phyloP scores from a whole-genome alignment of 1,140 invertebrate species.

The Latrodectus geometricus region DNA sequence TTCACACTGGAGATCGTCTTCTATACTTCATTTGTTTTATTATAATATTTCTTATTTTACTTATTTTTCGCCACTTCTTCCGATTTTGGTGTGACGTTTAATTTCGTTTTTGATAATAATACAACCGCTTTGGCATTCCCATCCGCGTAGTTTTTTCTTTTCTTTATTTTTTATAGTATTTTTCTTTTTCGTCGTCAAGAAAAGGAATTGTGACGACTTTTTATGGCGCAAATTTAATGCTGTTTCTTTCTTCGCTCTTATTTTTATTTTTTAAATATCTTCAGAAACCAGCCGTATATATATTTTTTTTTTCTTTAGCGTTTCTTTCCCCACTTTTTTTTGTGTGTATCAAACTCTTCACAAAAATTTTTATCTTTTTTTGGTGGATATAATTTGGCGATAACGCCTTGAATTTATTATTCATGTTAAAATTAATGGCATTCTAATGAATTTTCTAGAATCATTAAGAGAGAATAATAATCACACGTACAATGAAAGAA shows the following conservation, averaged over 20 bases:
- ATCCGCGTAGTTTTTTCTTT: conserved; percentile 23
- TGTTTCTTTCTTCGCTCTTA: neutral
- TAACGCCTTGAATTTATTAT: neutral
- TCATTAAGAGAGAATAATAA: no score
- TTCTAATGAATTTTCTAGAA: no score
- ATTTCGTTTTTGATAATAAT: conserved; percentile 56
- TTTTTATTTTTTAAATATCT: neutral
- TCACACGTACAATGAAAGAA: no score
- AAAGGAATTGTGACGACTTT: conserved; percentile 35
- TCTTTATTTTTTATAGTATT: conserved; percentile 16
- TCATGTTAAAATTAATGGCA: neutral
- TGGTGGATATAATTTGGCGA: neutral
- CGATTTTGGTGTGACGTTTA: conserved; percentile 56
- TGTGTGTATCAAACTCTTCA: neutral
- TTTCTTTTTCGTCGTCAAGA: neutral
- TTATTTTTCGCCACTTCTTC: conserved; percentile 48
- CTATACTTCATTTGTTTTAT: neutral
- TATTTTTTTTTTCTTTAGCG: neutral
- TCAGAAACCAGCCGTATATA: neutral
- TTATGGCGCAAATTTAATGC: conserved; percentile 40
- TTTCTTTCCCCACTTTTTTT: neutral
- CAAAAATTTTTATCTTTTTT: conserved; percentile 12
- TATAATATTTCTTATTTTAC: neutral
- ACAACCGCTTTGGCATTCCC: conserved; percentile 28
- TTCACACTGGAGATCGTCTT: conserved; percentile 20